A percentile compares a stretch with the other conserved stretches of the same genome.
Conservation (phyloP, 2,888 invertebrate species). For the Oligia fasciuncula region DNA sequence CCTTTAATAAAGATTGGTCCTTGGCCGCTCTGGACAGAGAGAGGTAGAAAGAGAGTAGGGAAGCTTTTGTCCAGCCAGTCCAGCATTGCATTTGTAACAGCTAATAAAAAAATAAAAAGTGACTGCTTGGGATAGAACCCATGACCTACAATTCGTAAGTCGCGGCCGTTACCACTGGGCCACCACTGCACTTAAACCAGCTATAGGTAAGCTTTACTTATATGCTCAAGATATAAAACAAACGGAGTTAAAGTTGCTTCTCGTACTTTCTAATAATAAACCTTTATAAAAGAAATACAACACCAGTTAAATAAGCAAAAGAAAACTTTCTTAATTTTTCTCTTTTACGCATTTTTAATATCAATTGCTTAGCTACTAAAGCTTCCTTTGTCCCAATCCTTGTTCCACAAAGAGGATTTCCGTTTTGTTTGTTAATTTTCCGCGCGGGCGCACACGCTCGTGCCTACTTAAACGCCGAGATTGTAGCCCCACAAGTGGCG, state of each 20-base stretch:
- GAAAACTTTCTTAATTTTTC: constrained; percentile 35
- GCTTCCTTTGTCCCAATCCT: constrained; percentile 50
- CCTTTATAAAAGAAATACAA: neutral
- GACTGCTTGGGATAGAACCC: neutral
- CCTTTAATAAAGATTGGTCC: too few species aligned
- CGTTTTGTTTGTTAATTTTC: constrained; percentile 81
- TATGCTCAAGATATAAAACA: neutral
- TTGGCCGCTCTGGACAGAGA: neutral
- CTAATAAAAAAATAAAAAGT: neutral
- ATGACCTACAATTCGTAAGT: neutral
- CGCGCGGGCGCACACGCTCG: constrained; percentile 75
- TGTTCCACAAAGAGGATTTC: constrained; percentile 74
- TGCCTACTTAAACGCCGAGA: constrained; percentile 56
- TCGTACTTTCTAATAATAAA: too few species aligned
- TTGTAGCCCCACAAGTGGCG: constrained; percentile 48
- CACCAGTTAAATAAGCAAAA: constrained; percentile 2
- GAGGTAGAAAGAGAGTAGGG: too few species aligned
- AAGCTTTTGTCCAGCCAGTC: too few species aligned
- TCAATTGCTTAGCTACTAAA: constrained; percentile 62
- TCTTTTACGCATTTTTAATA: constrained; percentile 54
- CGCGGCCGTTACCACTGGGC: neutral
- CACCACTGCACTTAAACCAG: neutral
- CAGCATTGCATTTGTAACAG: neutral
- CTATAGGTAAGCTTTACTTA: neutral
- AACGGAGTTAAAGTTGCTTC: neutral